Evolutionary conservation across 2,888 invertebrate species (phyloP), one percentile per base, ranked within the genome.

Genomic region (Allophyes oxyacanthae): DNA sequence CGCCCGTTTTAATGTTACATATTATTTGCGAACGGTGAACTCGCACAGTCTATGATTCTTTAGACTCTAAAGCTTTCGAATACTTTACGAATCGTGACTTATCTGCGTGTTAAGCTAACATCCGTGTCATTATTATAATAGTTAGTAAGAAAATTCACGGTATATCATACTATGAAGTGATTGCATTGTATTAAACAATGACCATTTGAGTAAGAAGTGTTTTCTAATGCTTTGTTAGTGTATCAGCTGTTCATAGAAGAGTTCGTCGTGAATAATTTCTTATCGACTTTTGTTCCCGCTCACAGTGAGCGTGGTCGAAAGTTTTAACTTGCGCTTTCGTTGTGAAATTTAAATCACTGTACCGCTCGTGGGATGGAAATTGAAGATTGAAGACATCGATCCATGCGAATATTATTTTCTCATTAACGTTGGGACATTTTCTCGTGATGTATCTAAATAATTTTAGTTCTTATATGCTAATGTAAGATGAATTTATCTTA

Each of bases 301-400:
- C 36, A 33, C 38, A 64, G 52, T 40, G 59, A 37, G 52, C 68
- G 50, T 63, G 53, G 53, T 72, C 67, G 76, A 79, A 78, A 78
- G 75, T 77, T 70, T 66, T 51, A 50, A 79, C 79, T 81, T 81
- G 69, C 80, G 54, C 80, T 83, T 82, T 84, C 83, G 64, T 62
- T 66, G 61, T 62, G 76, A 68, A 72, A 75, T 69, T 64, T 54
- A 64, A 67, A 59, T 60, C 50, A 64, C 45, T 46, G 28, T 52
- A 56, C 45, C 42, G 56, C 58, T 58, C 44, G 43, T 58, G 61
- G 32, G 45, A 56, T 62, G 50, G 67, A 75, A 63, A 67, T 64
- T 56, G 46, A 58, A 58, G 32, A 67, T 64, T 56, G 46, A 58
- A 58, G 32, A 60, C 64, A 56, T 61, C 42, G 40, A 64, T 67